phyloP scores from a whole-genome alignment of 2,797 vertebrate genomes.

The Rhinoraja longicauda region DNA sequence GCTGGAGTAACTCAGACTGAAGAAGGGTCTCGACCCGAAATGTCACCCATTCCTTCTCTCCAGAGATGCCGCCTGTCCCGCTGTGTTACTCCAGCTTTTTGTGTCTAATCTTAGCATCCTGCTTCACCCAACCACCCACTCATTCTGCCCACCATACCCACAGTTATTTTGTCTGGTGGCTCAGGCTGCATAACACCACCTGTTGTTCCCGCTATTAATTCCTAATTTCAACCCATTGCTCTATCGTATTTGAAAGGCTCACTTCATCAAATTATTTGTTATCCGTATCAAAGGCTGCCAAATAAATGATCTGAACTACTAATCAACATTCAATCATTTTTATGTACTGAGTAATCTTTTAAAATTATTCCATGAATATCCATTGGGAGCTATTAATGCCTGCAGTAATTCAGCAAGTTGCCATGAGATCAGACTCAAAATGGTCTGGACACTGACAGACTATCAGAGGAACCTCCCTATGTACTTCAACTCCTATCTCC shows the following conservation, averaged over 20 bases:
- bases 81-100: no score
- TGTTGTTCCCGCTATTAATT: background rate
- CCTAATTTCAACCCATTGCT: background rate
- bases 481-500: background rate
- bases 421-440: background rate
- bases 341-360: background rate
- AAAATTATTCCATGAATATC: background rate
- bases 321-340: background rate
- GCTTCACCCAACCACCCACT: no score
- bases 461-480: background rate
- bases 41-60: no score
- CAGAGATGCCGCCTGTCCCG: no score
- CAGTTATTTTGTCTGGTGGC: no score
- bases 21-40: no score
- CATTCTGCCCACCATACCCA: no score
- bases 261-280: background rate
- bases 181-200: no score
- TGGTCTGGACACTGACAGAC: background rate
- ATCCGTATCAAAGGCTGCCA: background rate
- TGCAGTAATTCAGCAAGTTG: background rate
- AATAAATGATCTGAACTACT: background rate
- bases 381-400: background rate
- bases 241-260: background rate
- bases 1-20: no score
- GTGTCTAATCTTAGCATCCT: no score